These are phyloP conservation scores for Crocidura indochinensis DNA, from an alignment of 2,797 vertebrate species.

Conservation along the genomic window DNA sequence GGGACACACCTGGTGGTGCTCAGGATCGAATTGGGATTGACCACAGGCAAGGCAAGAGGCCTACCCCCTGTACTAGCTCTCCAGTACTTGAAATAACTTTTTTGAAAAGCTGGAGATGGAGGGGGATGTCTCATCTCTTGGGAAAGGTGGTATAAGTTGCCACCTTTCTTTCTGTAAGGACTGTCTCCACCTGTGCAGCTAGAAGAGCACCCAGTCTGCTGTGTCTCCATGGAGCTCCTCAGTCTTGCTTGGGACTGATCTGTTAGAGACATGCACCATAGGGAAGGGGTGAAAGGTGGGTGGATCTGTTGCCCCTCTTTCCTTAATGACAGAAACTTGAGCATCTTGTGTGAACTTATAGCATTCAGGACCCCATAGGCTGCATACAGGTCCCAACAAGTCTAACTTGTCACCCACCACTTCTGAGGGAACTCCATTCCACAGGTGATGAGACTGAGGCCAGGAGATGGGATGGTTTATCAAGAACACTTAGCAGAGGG, in stretches of 20 bases:
- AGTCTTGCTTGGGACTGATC: neutral
- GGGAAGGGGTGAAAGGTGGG: neutral
- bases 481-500: too few relatives aligned
- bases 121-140: neutral
- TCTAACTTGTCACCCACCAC: accelerated
- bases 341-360: accelerated
- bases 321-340: too few relatives aligned
- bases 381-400: accelerated
- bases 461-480: neutral
- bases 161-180: neutral
- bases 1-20: neutral
- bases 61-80: too few relatives aligned
- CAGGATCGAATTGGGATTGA: too few relatives aligned
- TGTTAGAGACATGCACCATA: accelerated
- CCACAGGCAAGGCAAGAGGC: too few relatives aligned
- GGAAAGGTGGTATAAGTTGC: neutral
- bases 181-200: neutral
- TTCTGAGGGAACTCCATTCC: accelerated
- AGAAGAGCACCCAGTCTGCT: neutral
- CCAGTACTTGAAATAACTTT: too few relatives aligned
- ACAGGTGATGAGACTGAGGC: neutral
- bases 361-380: neutral
- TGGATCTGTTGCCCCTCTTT: neutral
- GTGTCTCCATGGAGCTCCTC: accelerated
- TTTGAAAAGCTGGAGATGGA: too few relatives aligned